Evolutionary conservation across 2,113 vertebrate genomes (phyloP).

Genomic region (Silurus meridionalis): DNA sequence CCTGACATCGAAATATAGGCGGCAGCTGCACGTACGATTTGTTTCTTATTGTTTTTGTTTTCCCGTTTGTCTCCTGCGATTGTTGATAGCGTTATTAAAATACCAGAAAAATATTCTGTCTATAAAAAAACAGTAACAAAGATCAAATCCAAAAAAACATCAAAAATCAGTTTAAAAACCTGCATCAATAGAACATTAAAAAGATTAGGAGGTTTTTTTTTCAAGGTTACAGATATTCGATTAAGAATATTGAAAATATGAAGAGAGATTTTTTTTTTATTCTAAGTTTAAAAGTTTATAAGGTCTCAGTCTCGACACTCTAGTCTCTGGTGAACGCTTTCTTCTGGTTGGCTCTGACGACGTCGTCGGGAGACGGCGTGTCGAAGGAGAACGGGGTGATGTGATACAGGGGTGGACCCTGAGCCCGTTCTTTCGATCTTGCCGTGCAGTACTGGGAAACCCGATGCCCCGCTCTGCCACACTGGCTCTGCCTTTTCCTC

Average conservation of each 20-base stretch:
- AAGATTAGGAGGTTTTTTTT: too few relatives aligned
- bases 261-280: too few relatives aligned
- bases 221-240: too few relatives aligned
- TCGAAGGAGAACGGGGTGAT: constrained; percentile 88
- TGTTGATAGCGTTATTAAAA: background rate
- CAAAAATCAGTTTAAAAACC: background rate
- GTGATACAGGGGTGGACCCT: constrained; percentile 64
- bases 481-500: constrained; percentile 34
- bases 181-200: background rate
- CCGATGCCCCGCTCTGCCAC: constrained; percentile 61
- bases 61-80: background rate
- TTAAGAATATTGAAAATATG: too few relatives aligned
- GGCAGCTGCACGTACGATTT: constrained; percentile 69
- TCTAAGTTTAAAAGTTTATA: background rate
- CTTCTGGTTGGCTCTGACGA: constrained; percentile 86
- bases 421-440: constrained; percentile 67
- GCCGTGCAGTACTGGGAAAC: constrained; percentile 74
- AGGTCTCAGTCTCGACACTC: background rate
- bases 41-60: background rate
- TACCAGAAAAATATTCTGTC: constrained; percentile 53
- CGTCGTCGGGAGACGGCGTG: constrained; percentile 92
- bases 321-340: constrained; percentile 83
- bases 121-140: constrained; percentile 52
- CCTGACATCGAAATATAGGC: constrained; percentile 69
- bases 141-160: background rate